Base-by-base conservation (phyloP, 2,888 invertebrate species). In the Patella ulyssiponensis region DNA sequence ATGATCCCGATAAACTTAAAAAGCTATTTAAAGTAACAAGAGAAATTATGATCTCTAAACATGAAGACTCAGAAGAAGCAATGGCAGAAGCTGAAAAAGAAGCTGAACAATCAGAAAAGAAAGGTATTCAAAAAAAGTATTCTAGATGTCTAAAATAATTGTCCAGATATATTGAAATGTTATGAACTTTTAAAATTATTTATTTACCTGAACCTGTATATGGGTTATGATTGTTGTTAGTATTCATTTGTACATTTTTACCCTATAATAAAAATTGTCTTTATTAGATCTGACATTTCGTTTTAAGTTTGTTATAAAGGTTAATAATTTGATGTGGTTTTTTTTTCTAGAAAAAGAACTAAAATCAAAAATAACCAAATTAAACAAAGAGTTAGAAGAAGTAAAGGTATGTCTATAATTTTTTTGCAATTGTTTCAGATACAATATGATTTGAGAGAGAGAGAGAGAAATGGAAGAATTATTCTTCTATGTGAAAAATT, bases 21-120 rank as follows among this genome's bases (percentile, higher is more conserved):
- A 87, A 91, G 79, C 80, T 91, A 71, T 91, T 91, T 81, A 81
- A 82, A 51, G 86, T 91, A 7, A 84, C 89, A 3, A 87, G 87
- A 78, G 80, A 85, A 7, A 82, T 91, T 5, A 90, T 91, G 89
- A 82, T 86, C 54, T 80, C 87, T 71, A 88, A 91, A 72, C 82
- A 86, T 79, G 86, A 88, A 15, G 83, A 89, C 80, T 85, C 86
- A 44, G 87, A 90, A 75, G 87, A 89, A 51, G 81, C 87, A 1
- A 88, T 90, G 83, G 87, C 86, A 72, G 90, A 90, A 75, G 82
- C 90, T 73, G 88, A 87, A 58, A 86, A 88, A 56, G 86, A 87
- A 69, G 86, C 89, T 3, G 86, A 87, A 54, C 82, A 85, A 20
- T 85, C 86, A 17, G 85, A 86, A 76, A 89, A 88, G 77, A 89